These are phyloP conservation scores for Tachysurus fulvidraco DNA, from an alignment of 2,113 vertebrate genomes.

Conservation along the genomic window DNA sequence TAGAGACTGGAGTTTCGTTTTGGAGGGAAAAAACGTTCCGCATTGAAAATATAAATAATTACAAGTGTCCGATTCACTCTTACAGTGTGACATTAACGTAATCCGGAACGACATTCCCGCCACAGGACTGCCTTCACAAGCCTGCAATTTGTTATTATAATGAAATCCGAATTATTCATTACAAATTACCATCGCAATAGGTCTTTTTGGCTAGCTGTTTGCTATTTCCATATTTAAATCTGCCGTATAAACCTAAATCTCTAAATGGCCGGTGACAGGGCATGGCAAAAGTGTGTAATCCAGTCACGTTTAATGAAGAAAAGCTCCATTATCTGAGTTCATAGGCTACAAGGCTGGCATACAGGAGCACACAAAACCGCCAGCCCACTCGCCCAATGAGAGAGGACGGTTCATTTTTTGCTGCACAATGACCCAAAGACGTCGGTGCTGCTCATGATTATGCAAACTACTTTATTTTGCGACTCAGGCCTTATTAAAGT, in stretches of 20 bases:
- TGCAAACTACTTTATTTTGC: constrained; percentile 54
- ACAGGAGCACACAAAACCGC: constrained; percentile 47
- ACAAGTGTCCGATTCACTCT: constrained; percentile 43
- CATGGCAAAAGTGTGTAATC: constrained; percentile 54
- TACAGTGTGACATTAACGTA: constrained; percentile 29
- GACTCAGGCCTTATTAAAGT: constrained; percentile 48
- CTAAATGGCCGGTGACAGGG: constrained; percentile 30
- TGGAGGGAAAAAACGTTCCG: background rate
- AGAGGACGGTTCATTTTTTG: constrained; percentile 49
- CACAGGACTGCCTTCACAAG: constrained; percentile 40
- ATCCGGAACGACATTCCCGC: constrained; percentile 25
- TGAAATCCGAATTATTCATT: constrained; percentile 61
- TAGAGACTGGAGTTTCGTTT: background rate
- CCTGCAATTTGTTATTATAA: constrained; percentile 56
- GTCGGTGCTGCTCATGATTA: constrained; percentile 51
- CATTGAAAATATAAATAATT: constrained; percentile 23
- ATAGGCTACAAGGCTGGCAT: constrained; percentile 44
- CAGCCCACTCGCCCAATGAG: constrained; percentile 45
- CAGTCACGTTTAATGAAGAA: constrained; percentile 57
- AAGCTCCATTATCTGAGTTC: constrained; percentile 53
- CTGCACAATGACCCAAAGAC: constrained; percentile 47
- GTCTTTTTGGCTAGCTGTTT: constrained; percentile 37
- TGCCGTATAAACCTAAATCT: constrained; percentile 42
- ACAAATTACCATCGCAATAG: constrained; percentile 59
- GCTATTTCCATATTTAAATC: constrained; percentile 57